A percentile compares a stretch with the other conserved stretches of the same genome.
phyloP scores from a whole-genome alignment of 2,113 vertebrate genomes.

The Dermatemys mawii region DNA sequence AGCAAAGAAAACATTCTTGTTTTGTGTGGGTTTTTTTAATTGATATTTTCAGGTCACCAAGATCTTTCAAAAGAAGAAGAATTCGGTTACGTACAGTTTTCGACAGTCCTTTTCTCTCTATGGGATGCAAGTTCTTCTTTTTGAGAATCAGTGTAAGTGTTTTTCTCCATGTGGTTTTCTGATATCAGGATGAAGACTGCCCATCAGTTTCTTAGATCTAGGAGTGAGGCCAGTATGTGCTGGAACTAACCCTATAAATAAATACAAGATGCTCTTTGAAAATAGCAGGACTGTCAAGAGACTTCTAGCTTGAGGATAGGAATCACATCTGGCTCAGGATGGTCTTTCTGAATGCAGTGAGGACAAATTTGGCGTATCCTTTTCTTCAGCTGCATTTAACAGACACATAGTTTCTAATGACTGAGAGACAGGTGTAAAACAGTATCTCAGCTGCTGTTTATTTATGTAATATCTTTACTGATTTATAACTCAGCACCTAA shows the following conservation, averaged over 20 bases:
- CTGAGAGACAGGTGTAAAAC: background rate
- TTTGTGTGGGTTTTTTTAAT: background rate
- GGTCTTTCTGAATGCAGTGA: background rate
- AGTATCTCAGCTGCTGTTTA: background rate
- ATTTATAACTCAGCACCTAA: background rate
- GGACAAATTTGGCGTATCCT: background rate
- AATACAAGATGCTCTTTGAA: background rate
- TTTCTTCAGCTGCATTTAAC: background rate
- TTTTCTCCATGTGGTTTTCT: background rate
- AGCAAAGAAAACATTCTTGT: background rate
- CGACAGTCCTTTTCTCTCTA: slow-evolving; percentile 96
- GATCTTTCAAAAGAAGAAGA: slow-evolving; percentile 99
- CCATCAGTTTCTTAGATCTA: background rate
- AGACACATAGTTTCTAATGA: background rate
- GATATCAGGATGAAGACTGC: background rate
- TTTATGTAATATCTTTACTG: background rate
- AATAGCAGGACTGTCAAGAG: background rate
- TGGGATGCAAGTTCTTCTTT: slow-evolving; percentile 96
- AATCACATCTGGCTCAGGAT: background rate
- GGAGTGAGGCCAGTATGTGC: background rate
- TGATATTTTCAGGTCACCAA: slow-evolving; percentile 90
- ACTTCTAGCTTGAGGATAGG: background rate
- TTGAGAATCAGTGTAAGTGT: slow-evolving; percentile 96
- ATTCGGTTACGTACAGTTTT: slow-evolving; percentile 97
- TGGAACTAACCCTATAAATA: background rate